phyloP scores from a whole-genome alignment of 2,113 vertebrate genomes.

The Beaufortia kweichowensis region DNA sequence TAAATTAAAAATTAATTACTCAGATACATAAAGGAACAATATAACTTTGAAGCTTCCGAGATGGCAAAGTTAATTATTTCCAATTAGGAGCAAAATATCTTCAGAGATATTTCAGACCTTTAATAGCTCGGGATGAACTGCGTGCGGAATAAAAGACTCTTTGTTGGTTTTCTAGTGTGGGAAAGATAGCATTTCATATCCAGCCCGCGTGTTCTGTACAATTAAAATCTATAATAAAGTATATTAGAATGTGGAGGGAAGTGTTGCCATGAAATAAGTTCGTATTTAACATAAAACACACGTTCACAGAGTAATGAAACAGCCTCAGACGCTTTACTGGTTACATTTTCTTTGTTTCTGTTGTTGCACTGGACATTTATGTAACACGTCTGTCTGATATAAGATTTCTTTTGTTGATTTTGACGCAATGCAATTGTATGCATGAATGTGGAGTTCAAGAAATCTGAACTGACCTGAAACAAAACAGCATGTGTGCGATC shows the following conservation, averaged over 20 bases:
- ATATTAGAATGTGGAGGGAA: slow-evolving; percentile 49
- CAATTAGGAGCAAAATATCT: slow-evolving; percentile 62
- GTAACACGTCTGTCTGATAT: not conserved
- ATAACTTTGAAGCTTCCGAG: slow-evolving; percentile 62
- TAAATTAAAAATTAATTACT: slow-evolving; percentile 67
- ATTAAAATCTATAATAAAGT: slow-evolving; percentile 54
- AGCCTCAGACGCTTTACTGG: not conserved
- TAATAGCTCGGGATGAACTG: slow-evolving; percentile 56
- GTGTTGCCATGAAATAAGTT: slow-evolving; percentile 48
- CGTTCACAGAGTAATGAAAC: not conserved
- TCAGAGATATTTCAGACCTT: slow-evolving; percentile 61
- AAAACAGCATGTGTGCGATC: not conserved
- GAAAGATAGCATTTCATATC: slow-evolving; percentile 54
- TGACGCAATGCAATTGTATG: no score
- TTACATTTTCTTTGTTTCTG: not conserved
- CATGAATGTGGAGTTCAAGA: no score
- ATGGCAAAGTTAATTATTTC: slow-evolving; percentile 66
- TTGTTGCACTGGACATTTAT: not conserved
- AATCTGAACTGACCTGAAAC: no score
- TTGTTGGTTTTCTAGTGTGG: slow-evolving; percentile 54
- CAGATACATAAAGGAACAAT: slow-evolving; percentile 62
- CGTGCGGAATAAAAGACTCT: slow-evolving; percentile 54
- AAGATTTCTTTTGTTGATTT: not conserved
- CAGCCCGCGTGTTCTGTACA: slow-evolving; percentile 30
- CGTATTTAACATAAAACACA: slow-evolving; percentile 51